Evolutionary conservation across 2,888 invertebrate genomes (phyloP).

Genomic region (Plagiodera versicolora): DNA sequence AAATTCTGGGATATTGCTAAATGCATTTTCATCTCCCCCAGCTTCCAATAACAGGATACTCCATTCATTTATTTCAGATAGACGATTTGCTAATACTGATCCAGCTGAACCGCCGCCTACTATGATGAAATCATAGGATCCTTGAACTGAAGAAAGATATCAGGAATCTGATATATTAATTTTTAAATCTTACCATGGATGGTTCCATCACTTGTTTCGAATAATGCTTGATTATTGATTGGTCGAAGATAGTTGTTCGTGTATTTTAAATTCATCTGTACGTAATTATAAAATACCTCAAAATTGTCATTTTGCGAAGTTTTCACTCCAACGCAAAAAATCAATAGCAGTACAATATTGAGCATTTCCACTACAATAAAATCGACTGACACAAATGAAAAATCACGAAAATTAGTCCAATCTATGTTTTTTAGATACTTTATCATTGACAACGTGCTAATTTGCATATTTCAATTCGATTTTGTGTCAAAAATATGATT

Average conservation of each 20-base stretch:
- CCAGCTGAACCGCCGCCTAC: slow-evolving; percentile 57
- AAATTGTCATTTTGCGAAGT: background rate
- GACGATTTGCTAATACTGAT: slow-evolving; percentile 55
- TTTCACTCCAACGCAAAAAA: background rate
- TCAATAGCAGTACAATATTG: background rate
- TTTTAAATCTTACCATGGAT: background rate
- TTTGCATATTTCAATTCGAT: too few relatives aligned
- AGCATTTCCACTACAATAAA: background rate
- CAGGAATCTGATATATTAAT: too few relatives aligned
- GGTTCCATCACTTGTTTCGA: background rate
- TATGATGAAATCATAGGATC: slow-evolving; percentile 53
- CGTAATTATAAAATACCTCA: background rate
- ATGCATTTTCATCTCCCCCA: slow-evolving; percentile 53
- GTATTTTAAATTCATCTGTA: background rate
- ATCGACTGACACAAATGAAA: too few relatives aligned
- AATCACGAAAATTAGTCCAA: too few relatives aligned
- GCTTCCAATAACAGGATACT: slow-evolving; percentile 59
- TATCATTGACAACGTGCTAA: too few relatives aligned
- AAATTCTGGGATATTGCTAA: slow-evolving; percentile 1
- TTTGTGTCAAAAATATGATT: too few relatives aligned
- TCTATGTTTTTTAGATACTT: too few relatives aligned
- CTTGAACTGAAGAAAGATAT: too few relatives aligned
- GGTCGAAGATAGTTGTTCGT: background rate
- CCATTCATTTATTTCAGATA: slow-evolving; percentile 55
- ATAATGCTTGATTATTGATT: background rate